Percentiles rank a stretch among this genome's conserved stretches.
Conservation (phyloP, 2,888 invertebrate genomes). For the Candidula unifasciata region DNA sequence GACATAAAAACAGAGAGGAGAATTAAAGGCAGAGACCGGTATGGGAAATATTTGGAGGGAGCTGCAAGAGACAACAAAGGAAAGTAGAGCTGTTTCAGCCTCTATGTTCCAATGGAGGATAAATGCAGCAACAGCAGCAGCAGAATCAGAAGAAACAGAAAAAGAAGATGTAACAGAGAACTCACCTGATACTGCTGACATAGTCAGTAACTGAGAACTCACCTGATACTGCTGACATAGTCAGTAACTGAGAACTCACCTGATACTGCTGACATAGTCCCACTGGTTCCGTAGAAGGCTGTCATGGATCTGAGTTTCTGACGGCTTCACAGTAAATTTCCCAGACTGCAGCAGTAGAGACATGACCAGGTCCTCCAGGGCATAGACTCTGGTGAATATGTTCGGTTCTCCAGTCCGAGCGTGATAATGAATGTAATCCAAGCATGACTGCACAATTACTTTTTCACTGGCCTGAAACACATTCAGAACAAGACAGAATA, state of each 20-base stretch:
- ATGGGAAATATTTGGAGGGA: too few species aligned
- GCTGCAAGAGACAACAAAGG: too few species aligned
- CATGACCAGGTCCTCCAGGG: constrained; percentile 39
- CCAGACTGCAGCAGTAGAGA: constrained; percentile 20
- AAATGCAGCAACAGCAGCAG: too few species aligned
- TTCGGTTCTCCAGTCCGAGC: neutral
- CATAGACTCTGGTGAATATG: constrained; percentile 32
- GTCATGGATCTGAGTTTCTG: constrained; percentile 35
- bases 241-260: constrained; percentile 12
- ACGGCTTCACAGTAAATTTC: neutral
- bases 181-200: constrained; percentile 34
- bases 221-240: too few species aligned
- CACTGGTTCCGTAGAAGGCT: constrained; percentile 36
- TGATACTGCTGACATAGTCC: constrained; percentile 40
- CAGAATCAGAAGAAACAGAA: too few species aligned
- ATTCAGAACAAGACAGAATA: neutral
- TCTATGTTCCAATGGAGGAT: too few species aligned
- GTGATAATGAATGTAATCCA: constrained; percentile 35
- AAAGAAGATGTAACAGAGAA: too few species aligned
- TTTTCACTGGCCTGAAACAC: neutral
- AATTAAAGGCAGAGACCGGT: too few species aligned
- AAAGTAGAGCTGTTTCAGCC: too few species aligned
- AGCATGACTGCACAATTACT: constrained; percentile 35
- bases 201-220: constrained; percentile 37
- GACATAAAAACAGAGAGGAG: too few species aligned